Conservation (phyloP, 2,113 vertebrate species). For the Harpagus bidentatus region DNA sequence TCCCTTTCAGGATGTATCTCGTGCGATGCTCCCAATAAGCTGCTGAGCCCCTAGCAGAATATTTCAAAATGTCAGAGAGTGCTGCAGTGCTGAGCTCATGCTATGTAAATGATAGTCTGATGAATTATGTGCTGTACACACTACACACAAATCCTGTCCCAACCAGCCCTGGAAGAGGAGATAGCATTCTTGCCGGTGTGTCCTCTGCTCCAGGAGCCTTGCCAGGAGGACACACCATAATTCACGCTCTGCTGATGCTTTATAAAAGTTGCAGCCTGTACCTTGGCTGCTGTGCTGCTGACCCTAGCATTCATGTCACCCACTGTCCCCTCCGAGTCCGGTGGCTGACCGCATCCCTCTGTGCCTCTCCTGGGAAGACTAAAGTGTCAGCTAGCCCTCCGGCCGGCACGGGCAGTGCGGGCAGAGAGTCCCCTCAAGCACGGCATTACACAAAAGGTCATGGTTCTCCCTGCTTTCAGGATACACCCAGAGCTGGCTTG, state of each 20-base stretch:
- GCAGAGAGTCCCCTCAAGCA: neutral
- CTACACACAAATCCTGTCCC: slow-evolving; percentile 56
- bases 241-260: slow-evolving; percentile 59
- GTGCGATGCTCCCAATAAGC: neutral
- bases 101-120: slow-evolving; percentile 37
- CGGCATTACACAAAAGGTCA: neutral
- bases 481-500: neutral
- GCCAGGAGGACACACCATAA: slow-evolving; percentile 48
- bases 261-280: slow-evolving; percentile 40
- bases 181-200: slow-evolving; percentile 5
- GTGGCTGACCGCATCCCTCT: fast-evolving
- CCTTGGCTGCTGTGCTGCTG: slow-evolving; percentile 34
- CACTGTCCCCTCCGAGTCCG: fast-evolving
- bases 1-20: neutral
- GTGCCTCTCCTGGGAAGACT: neutral
- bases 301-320: slow-evolving; percentile 15
- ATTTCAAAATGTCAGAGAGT: slow-evolving; percentile 33
- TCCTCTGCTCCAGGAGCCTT: slow-evolving; percentile 53
- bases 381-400: fast-evolving
- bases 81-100: slow-evolving; percentile 58
- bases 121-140: slow-evolving; percentile 43
- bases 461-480: neutral
- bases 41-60: neutral
- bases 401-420: neutral
- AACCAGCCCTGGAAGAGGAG: slow-evolving; percentile 23